These are phyloP conservation scores for Nothoprocta perdicaria DNA, from an alignment of 2,113 vertebrate genomes.

Conservation along the genomic window DNA sequence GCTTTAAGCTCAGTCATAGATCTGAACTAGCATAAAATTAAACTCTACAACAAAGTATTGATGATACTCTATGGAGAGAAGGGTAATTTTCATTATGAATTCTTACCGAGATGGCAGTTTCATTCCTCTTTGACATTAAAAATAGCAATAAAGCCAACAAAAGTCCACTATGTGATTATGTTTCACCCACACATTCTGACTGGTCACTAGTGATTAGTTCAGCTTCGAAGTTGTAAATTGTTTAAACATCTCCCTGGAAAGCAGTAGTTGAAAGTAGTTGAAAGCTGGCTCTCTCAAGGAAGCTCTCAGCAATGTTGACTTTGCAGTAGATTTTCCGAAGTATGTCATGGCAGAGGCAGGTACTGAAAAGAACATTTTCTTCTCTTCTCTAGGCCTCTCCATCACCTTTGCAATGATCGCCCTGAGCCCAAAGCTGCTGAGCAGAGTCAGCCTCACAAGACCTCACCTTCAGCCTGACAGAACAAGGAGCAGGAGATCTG, in stretches of 20 bases:
- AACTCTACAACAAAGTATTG: background rate
- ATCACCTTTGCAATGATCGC: slow-evolving; percentile 72
- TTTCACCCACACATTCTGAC: background rate
- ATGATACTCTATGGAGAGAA: background rate
- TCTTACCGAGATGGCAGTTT: background rate
- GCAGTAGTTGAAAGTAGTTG: background rate
- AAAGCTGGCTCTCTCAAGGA: slow-evolving; percentile 35
- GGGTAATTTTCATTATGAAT: background rate
- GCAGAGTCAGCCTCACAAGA: slow-evolving; percentile 69
- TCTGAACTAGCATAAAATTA: background rate
- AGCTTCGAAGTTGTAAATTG: background rate
- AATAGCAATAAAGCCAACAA: background rate
- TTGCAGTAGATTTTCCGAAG: slow-evolving; percentile 79
- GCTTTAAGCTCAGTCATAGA: background rate
- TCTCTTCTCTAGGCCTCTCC: slow-evolving; percentile 78
- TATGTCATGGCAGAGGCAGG: slow-evolving; percentile 54
- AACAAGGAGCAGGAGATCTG: slow-evolving; percentile 48
- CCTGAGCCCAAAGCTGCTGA: slow-evolving; percentile 46
- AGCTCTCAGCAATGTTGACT: slow-evolving; percentile 66
- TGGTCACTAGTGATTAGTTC: background rate
- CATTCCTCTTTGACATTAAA: background rate
- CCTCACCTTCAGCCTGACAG: slow-evolving; percentile 67
- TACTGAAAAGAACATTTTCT: slow-evolving; percentile 75
- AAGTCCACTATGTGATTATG: background rate
- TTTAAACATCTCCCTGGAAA: background rate